Evolutionary conservation across 2,797 vertebrate genomes (phyloP).

Genomic region (Meriones psammophilus): DNA sequence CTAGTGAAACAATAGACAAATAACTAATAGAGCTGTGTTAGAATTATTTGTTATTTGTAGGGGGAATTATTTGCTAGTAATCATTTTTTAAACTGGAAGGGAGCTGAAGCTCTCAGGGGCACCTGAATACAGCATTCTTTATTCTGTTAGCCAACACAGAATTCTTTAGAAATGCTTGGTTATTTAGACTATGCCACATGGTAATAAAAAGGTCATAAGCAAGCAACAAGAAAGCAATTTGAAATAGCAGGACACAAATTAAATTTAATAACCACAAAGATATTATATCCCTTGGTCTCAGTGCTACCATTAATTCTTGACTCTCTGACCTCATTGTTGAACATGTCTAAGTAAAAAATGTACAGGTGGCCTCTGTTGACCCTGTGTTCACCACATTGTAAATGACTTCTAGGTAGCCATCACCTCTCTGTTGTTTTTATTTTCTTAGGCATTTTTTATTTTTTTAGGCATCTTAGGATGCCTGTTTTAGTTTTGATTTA

Average conservation of each 20-base stretch:
- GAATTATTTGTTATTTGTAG: slow-evolving; percentile 38
- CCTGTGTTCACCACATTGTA: neutral
- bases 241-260: slow-evolving; percentile 31
- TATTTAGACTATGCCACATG: slow-evolving; percentile 31
- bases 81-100: slow-evolving; percentile 53
- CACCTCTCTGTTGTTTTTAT: neutral
- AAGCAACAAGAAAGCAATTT: slow-evolving; percentile 54
- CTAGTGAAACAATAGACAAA: neutral
- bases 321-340: slow-evolving; percentile 51
- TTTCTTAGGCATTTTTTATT: no score
- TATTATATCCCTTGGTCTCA: slow-evolving; percentile 26
- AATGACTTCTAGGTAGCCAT: slow-evolving; percentile 29
- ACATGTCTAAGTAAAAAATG: slow-evolving; percentile 55
- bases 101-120: slow-evolving; percentile 48
- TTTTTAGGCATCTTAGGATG: no score
- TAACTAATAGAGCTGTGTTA: neutral
- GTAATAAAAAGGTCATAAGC: slow-evolving; percentile 29
- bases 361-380: neutral
- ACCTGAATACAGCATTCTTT: slow-evolving; percentile 22
- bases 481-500: slow-evolving; percentile 1
- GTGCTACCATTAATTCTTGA: slow-evolving; percentile 31
- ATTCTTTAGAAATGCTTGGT: slow-evolving; percentile 57
- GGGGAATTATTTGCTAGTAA: slow-evolving; percentile 60
- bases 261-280: slow-evolving; percentile 47
- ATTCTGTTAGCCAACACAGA: slow-evolving; percentile 58